Base-by-base conservation (phyloP, 2,113 vertebrate genomes). In the Brachyistius frenatus region DNA sequence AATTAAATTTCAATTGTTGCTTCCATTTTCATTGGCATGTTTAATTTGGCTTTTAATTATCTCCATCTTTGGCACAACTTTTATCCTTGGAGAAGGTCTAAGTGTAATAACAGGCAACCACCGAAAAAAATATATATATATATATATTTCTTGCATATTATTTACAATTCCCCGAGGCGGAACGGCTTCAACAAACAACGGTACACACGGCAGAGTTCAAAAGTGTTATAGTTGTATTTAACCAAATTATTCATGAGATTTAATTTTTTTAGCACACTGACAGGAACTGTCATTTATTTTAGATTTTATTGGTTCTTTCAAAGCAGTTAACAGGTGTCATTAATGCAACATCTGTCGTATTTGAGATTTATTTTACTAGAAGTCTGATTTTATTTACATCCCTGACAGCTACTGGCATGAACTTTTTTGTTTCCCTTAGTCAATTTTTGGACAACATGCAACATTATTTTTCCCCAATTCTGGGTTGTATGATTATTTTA, bases 381-480 rank as follows among this genome's bases (percentile, higher is more conserved):
- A 44, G 32, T 63, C 41, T 54, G 3, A 75, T 66, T 76, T 76
- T 56, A 66, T 81, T 81, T 82, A 61, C 52, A 16, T 57, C 78
- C 80, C 70, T 57, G 72, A 75, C 67, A 86, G 78, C 80, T 87
- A 78, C 80, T 87, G 61, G 46, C 72, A 87, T 80, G 69, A 83
- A 77, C 66, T 36, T 55, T 77, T 50, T 74, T 78, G 58, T 80
- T 87, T 83, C 31, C 55, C 30, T 60, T 39, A 46, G 60, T 85
- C 66, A 49, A 73, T 74, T 78, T 44, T 54, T 56, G 58, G 71
- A 77, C 64, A 68, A 62, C 39, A 70, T 65, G 57, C 79, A 66
- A 60, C 76, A 54, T 80, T 84, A 75, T 77, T 83, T 76, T 80
- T 30, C 68, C 69, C 69, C 49, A 54, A 1, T 70, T 89, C 74